phyloP scores from a whole-genome alignment of 2,113 vertebrate genomes.

The Nesogale talazaci region DNA sequence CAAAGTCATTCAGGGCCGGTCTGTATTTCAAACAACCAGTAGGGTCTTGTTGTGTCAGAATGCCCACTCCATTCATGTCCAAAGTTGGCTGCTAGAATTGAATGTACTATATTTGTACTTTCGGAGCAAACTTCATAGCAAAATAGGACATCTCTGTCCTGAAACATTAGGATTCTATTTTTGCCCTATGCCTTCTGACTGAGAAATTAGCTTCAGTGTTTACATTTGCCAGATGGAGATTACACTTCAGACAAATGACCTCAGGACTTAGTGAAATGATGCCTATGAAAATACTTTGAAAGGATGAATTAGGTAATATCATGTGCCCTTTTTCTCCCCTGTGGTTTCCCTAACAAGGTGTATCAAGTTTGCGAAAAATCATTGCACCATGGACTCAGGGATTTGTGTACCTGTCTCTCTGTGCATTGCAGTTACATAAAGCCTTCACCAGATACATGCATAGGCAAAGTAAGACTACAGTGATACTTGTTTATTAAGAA shows the following conservation, averaged over 20 bases:
- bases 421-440: neutral
- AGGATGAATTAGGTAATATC: neutral
- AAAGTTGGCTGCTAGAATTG: neutral
- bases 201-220: neutral
- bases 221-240: neutral
- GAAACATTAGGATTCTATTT: neutral
- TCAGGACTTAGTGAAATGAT: neutral
- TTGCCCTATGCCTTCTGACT: neutral
- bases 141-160: neutral
- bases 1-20: neutral
- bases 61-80: too few relatives aligned
- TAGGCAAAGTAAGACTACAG: neutral
- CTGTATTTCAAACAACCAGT: neutral
- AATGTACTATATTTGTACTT: rapidly evolving
- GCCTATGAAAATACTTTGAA: neutral
- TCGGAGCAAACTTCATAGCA: neutral
- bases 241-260: neutral
- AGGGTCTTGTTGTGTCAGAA: neutral
- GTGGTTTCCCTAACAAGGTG: neutral
- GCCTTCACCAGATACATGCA: neutral
- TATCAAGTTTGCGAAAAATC: neutral
- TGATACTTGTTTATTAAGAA: neutral
- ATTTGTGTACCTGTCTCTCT: neutral
- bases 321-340: neutral
- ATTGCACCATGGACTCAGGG: neutral